Conservation (phyloP, 2,113 vertebrate genomes). For the Lycocorax pyrrhopterus region DNA sequence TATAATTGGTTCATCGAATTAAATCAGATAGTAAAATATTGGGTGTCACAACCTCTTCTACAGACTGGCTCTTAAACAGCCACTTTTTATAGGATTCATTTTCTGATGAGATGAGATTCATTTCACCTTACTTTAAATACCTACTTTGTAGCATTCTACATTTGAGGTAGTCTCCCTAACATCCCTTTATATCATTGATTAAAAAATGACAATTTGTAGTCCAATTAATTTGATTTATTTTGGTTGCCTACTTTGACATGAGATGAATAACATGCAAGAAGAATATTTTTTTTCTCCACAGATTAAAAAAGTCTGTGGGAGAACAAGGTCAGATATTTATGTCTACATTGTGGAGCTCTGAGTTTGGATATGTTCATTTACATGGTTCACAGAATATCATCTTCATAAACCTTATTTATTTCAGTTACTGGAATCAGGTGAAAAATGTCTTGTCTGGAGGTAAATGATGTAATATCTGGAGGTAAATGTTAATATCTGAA, state of each 20-base stretch:
- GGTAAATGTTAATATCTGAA: background rate
- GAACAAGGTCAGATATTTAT: background rate
- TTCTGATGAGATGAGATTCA: background rate
- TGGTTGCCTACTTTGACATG: background rate
- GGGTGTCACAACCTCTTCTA: constrained; percentile 3
- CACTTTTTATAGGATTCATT: background rate
- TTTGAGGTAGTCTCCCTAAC: background rate
- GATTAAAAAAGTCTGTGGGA: background rate
- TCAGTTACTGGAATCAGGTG: background rate
- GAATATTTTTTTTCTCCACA: background rate
- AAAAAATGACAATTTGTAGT: background rate
- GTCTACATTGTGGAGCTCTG: background rate
- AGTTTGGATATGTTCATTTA: background rate
- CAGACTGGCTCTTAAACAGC: background rate
- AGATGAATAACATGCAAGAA: background rate
- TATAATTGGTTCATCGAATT: constrained; percentile 8
- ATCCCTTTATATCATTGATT: background rate
- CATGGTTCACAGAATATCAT: background rate
- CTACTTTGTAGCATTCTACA: background rate
- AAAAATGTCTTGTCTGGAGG: background rate
- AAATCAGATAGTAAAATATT: constrained; percentile 45
- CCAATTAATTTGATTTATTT: constrained; percentile 16
- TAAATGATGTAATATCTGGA: background rate
- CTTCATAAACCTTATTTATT: constrained; percentile 3
- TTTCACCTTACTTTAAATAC: constrained; percentile 12